Base-by-base conservation (phyloP, 2,113 vertebrate genomes). In the Pseudopipra pipra region DNA sequence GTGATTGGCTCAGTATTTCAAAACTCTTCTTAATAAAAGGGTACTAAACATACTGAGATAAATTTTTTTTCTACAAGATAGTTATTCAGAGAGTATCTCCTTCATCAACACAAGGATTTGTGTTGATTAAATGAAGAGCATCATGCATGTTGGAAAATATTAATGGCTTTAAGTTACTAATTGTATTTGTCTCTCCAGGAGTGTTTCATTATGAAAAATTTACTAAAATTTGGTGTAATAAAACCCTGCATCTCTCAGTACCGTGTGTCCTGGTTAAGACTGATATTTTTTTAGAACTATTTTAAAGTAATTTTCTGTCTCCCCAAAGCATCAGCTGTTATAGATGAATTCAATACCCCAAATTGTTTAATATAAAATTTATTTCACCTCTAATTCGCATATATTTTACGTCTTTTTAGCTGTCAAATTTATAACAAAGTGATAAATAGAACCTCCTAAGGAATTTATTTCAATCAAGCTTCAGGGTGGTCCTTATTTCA, bases 401-500 rank as follows among this genome's bases (percentile, higher is more conserved):
- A 97, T 93, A 97, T 96, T 95, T 91, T 96, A 94, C 73, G 70
- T 63, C 59, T 88, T 92, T 61, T 97, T 93, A 96, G 58, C 82
- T 97, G 94, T 94, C 97, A 97, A 93, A 97, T 89, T 96, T 96
- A 91, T 88, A 90, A 75, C 54, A 95, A 95, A 97, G 90, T 97
- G 93, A 97, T 97, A 97, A 97, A 96, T 80, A 96, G 65, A 91
- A 77, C 87, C 55, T 95, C 87, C 92, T 63, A 79, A 89, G 93
- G 72, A 92, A 93, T 96, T 90, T 96, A 75, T 94, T 97, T 95
- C 92, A 97, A 95, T 97, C 97, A 97, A 95, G 90, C 86, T 97
- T 97, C 96, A 91, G 95, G 98, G 98, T 98, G 98, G 98, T 98
- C 98, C 82, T 96, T 71, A 97, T 96, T 95, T 96, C 91, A 97